Percentiles rank a stretch among this genome's conserved stretches.
Evolutionary conservation across 2,113 vertebrate species (phyloP).

Genomic region (Eublepharis macularius): DNA sequence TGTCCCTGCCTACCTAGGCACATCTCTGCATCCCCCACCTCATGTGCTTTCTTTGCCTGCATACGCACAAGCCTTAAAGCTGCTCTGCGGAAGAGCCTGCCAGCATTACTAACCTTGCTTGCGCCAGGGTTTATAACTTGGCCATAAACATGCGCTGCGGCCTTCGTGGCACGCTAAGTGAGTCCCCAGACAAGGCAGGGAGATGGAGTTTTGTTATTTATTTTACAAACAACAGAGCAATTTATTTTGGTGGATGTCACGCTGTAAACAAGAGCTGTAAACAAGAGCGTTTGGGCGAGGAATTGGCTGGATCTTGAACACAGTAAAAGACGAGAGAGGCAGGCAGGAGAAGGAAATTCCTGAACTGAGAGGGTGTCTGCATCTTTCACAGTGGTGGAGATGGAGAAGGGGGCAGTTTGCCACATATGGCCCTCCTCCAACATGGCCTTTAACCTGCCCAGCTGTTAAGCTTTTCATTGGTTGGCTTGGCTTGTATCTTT

Average conservation of each 20-base stretch:
- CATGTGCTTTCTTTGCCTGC: no score
- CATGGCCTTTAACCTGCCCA: no score
- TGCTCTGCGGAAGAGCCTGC: background rate
- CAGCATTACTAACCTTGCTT: background rate
- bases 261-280: background rate
- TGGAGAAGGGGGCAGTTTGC: no score
- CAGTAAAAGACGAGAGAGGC: background rate
- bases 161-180: background rate
- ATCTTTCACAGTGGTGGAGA: no score
- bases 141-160: background rate
- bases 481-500: no score
- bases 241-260: background rate
- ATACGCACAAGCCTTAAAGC: background rate
- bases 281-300: background rate
- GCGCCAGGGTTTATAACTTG: background rate
- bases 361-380: background rate
- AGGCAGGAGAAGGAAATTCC: no score
- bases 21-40: background rate
- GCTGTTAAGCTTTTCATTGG: no score
- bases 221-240: slow-evolving; percentile 4
- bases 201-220: background rate
- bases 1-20: rapidly evolving
- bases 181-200: slow-evolving; percentile 8
- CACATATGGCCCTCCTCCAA: no score
- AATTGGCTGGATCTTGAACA: background rate